Evolutionary conservation across 1,140 invertebrate species (phyloP).

Genomic region (Philopotamus ludificatus): DNA sequence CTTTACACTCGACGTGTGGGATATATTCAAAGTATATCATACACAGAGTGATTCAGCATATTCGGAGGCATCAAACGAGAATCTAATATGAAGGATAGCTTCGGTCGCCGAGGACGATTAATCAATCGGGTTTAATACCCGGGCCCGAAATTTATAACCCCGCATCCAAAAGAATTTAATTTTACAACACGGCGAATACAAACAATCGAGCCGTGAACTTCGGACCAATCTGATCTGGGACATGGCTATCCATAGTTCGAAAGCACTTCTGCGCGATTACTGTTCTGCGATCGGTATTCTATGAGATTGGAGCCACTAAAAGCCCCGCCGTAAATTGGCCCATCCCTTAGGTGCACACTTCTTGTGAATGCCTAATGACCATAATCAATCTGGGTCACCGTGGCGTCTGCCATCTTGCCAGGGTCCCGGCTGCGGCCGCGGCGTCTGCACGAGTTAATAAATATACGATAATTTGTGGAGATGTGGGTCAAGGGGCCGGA

Average conservation of each 20-base stretch:
- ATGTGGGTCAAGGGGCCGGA: not conserved
- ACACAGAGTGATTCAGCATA: conserved; percentile 15
- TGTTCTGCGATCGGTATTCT: not conserved
- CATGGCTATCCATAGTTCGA: not conserved
- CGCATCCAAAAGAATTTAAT: not conserved
- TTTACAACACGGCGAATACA: not conserved
- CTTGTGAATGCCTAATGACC: conserved; percentile 10
- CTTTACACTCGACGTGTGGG: no score
- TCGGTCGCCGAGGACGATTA: not conserved
- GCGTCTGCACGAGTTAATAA: no score
- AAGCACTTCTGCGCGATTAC: not conserved
- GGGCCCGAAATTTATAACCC: not conserved
- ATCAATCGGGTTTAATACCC: conserved; percentile 9
- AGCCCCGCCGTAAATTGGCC: not conserved
- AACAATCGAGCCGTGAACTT: not conserved
- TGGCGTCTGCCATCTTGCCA: not conserved
- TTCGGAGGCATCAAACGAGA: not conserved
- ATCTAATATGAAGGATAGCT: not conserved
- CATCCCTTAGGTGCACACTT: not conserved
- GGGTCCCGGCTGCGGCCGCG: not conserved
- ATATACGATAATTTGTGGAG: not conserved
- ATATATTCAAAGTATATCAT: not conserved
- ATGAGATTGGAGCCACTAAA: not conserved
- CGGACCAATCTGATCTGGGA: not conserved
- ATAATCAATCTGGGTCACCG: conserved; percentile 13